Base-by-base conservation (phyloP, 2,797 vertebrate species). In the Acanthiza pusilla region DNA sequence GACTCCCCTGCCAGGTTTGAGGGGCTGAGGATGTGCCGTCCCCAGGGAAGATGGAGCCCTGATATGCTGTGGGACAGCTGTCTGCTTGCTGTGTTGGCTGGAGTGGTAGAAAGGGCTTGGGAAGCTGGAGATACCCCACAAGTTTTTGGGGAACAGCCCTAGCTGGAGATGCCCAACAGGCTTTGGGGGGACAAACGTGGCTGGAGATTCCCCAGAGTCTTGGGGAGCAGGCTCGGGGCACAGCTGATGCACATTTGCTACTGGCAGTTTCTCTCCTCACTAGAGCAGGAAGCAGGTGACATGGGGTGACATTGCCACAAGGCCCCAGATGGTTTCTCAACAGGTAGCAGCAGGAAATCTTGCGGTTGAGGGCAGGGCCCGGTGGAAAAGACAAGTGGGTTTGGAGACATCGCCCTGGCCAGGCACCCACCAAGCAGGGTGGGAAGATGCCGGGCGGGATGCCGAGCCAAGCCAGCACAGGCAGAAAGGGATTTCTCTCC, bases 331-430 rank as follows among this genome's bases (percentile, higher is more conserved):
- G 2, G 82, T 94, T 92, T 91, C 93, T 95, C 61, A 95, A 91
- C 91, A 85, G 93, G 92, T 95, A 89, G 38, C 79, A 79, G 38
- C 92, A 92, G 91, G 91, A 94, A 92, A 57, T 57, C 54, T 61
- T 78, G 85, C 0, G 16, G 89, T 12, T 71, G 32, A 16, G 71
- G 66, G 42, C 43, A 81, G 84, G 72, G 73, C 57, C 30, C 1
- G 5, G 19, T 50, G 70, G 47, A 72, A 26, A 23, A 91, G 42
- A 10, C 20, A 0, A 43, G 21, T 2, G 10, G 53, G 29, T 91
- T 67, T 82, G 58, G 72, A 74, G 93, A 22, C 48, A 4, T 38
- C 0, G 0, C 65, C 57, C 32, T 0, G 0, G 21, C 42, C 7
- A 20, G 42, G 32, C 2, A 2, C 45, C 54, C 40, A n/a, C 38